A percentile compares a stretch with the other conserved stretches of the same genome.
These are phyloP conservation scores for Drosophila watanabei DNA, from an alignment of 1,140 invertebrate genomes.

Conservation along the genomic window DNA sequence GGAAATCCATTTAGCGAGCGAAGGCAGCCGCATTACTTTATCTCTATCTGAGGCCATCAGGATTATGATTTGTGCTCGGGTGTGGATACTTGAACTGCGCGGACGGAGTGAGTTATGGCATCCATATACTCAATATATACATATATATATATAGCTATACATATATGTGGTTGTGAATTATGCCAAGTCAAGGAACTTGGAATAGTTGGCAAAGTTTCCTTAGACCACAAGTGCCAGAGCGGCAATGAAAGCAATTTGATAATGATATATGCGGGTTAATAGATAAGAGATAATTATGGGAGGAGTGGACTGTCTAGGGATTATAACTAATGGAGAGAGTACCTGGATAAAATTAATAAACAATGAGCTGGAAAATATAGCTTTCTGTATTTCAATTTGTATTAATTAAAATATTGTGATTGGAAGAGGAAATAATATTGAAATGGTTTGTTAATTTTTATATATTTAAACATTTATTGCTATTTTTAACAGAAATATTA, in stretches of 20 bases:
- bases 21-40: conserved; percentile 77
- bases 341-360: conserved; percentile 20
- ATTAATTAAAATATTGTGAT: background rate
- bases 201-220: conserved; percentile 51
- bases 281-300: conserved; percentile 3
- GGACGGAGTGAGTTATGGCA: conserved; percentile 40
- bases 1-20: conserved; percentile 75
- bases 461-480: too few relatives aligned
- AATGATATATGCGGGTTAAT: conserved; percentile 49
- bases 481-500: too few relatives aligned
- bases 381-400: background rate
- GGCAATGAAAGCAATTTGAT: conserved; percentile 50
- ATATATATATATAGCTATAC: background rate
- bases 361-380: background rate
- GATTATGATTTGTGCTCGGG: conserved; percentile 71
- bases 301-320: too few relatives aligned
- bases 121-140: conserved; percentile 3
- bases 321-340: background rate
- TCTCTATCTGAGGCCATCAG: conserved; percentile 72
- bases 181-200: conserved; percentile 60
- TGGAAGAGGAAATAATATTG: background rate
- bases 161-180: conserved; percentile 38
- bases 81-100: conserved; percentile 33
- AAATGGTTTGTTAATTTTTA: too few relatives aligned
- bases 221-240: conserved; percentile 39